phyloP scores from a whole-genome alignment of 2,797 vertebrate species.

The Rhabdophis nuchalis region DNA sequence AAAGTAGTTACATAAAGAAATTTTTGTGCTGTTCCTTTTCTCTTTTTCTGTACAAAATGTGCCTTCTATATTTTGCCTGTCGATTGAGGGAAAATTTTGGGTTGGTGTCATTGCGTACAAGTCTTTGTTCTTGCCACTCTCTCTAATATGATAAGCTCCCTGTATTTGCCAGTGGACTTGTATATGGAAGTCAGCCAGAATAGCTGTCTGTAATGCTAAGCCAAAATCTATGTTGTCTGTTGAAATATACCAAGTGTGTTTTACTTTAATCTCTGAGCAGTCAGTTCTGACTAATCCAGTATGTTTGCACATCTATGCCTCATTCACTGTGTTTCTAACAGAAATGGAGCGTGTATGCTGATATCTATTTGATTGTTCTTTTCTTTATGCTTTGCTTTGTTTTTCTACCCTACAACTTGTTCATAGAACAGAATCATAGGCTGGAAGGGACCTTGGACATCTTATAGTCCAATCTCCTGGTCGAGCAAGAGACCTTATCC shows the following conservation, averaged over 20 bases:
- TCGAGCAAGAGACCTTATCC: not conserved
- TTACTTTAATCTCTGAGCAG: slow-evolving; percentile 22
- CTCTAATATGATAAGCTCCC: not conserved
- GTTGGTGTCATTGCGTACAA: not conserved
- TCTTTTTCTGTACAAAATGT: not conserved
- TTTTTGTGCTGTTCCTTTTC: not conserved
- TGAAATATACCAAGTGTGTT: slow-evolving; percentile 1
- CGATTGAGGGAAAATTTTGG: not conserved
- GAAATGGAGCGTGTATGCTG: slow-evolving; percentile 3
- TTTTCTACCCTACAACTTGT: not conserved
- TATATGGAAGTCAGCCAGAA: not conserved
- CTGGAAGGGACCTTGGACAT: not conserved
- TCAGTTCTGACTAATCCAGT: slow-evolving; percentile 22
- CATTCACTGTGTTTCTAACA: not conserved
- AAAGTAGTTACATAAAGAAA: not conserved
- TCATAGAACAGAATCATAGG: not conserved
- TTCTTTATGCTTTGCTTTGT: not conserved
- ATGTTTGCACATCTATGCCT: slow-evolving; percentile 17
- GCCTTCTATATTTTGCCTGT: not conserved
- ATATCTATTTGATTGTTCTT: not conserved
- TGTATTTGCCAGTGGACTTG: not conserved
- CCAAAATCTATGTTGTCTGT: not conserved
- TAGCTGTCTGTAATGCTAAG: not conserved
- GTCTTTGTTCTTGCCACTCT: not conserved
- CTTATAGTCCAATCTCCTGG: not conserved